Conservation (phyloP, 1,140 invertebrate genomes). For the Limonius californicus region DNA sequence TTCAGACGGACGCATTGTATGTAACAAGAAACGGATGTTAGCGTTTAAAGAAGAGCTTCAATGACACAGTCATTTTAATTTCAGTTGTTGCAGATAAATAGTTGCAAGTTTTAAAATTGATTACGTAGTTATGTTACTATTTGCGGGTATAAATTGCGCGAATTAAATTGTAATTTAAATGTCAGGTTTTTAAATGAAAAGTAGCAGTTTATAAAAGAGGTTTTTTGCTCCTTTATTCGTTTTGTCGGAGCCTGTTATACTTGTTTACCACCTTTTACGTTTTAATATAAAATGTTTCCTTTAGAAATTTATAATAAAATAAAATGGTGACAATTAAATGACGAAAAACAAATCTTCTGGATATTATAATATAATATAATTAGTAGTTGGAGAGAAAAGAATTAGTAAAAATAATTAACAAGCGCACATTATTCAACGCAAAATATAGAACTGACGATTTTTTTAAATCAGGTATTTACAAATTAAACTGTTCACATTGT, state of each 20-base stretch:
- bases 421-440: too few species aligned
- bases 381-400: too few species aligned
- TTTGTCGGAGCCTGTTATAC: neutral
- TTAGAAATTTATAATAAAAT: too few species aligned
- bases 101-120: conserved; percentile 5
- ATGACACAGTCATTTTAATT: neutral
- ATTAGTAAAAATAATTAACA: too few species aligned
- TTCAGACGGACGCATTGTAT: neutral
- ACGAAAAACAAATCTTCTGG: too few species aligned
- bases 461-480: too few species aligned
- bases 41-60: neutral
- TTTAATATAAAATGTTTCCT: neutral
- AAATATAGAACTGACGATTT: too few species aligned
- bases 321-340: too few species aligned
- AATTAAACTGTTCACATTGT: too few species aligned
- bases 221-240: neutral
- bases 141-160: conserved; percentile 3
- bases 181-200: neutral
- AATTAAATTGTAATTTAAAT: conserved; percentile 15
- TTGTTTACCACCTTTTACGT: neutral
- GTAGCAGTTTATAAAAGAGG: neutral
- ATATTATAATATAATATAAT: too few species aligned
- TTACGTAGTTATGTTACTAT: conserved; percentile 7
- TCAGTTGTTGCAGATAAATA: conserved; percentile 11
- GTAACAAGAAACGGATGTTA: conserved; percentile 8